Base-by-base conservation (phyloP, 2,888 invertebrate species). In the Doris montereyensis region DNA sequence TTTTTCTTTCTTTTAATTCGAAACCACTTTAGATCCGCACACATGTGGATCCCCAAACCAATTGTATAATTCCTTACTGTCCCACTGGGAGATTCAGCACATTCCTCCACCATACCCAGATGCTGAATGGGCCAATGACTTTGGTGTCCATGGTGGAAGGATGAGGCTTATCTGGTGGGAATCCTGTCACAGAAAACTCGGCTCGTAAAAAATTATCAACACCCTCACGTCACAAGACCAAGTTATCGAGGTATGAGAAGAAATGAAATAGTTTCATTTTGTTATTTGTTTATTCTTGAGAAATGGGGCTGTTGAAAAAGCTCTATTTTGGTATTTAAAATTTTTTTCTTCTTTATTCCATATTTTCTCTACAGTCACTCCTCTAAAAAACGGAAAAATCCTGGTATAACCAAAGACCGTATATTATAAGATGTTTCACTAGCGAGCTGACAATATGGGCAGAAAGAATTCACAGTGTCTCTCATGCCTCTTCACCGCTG, bases 121-220 rank as follows among this genome's bases (percentile, higher is more conserved):
- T 1, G 92, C 94, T 0, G 89, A 91, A 34, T 95, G 95, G 95
- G 92, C 93, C 21, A 94, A 94, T 0, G 86, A 94, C 57, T 90
- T 93, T 83, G 91, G 91, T n/a, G 92, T 8, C 95, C 95, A 87
- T 96, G 96, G 96, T 94, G 95, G 93, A 93, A 94, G 85, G 94
- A 95, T 90, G 93, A 89, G 76, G 89, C 91, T 32, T 94, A 94
- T 85, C 93, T 94, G 77, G 93, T 95, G 1, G 97, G 97, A 2
- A 93, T 93, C 67, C 89, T 95, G 21, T 96, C 96, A 0, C 93
- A 93, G 85, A 94, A 94, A 83, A 93, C 95, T 0, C 92, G 96
- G 73, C 94, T 94, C 0, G 92, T 97, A 65, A 93, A 95, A 91
- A 85, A 94, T 97, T 24, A 93, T 95, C 76, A 97, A 97, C 89